Evolutionary conservation across 2,797 vertebrate genomes (phyloP).

Genomic region (Pseudochaenichthys georgianus): DNA sequence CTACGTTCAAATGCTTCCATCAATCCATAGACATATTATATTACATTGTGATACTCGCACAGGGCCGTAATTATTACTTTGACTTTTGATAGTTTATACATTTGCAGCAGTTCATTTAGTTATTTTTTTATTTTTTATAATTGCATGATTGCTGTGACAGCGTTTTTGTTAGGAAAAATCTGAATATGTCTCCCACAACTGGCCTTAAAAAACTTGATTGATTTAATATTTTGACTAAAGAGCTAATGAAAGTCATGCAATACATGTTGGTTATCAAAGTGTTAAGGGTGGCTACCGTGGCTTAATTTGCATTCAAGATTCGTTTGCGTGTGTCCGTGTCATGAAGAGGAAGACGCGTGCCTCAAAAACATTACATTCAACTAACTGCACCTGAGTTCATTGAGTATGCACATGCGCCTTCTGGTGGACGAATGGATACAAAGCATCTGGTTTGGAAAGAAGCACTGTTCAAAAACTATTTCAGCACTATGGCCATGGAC

Average conservation of each 20-base stretch:
- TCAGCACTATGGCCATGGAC: constrained; percentile 73
- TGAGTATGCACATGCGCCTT: constrained; percentile 26
- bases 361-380: background rate
- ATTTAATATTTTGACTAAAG: background rate
- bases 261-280: background rate
- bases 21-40: background rate
- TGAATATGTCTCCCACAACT: too few species aligned
- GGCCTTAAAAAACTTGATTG: too few species aligned
- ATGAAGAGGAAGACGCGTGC: background rate
- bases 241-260: too few species aligned
- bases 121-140: too few species aligned
- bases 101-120: too few species aligned
- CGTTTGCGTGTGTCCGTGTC: background rate
- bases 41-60: background rate
- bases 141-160: too few species aligned
- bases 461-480: constrained; percentile 10
- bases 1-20: background rate
- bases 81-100: background rate
- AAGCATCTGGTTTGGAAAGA: background rate
- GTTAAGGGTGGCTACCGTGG: background rate
- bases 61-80: background rate
- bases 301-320: background rate
- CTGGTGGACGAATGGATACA: constrained; percentile 48
- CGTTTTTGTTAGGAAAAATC: too few species aligned
- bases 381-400: background rate